A percentile compares a stretch with the other conserved stretches of the same genome.
Conservation (phyloP, 2,113 vertebrate species). For the Elephas maximus region DNA sequence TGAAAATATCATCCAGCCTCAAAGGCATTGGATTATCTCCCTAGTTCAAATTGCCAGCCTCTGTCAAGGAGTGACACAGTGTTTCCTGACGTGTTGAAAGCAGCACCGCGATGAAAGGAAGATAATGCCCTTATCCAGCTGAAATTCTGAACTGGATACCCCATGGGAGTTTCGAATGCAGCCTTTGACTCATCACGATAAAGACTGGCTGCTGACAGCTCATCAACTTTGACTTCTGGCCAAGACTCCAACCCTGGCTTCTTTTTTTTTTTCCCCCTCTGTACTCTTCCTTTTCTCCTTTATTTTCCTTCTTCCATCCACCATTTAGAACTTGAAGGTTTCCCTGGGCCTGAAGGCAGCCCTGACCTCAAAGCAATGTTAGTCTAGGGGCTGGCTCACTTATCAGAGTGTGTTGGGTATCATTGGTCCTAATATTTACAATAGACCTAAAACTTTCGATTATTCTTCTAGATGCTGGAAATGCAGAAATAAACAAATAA, state of each 20-base stretch:
- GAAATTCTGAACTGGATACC: slow-evolving; percentile 80
- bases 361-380: background rate
- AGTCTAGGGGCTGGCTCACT: background rate
- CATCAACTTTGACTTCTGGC: slow-evolving; percentile 83
- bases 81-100: slow-evolving; percentile 76
- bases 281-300: background rate
- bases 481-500: background rate
- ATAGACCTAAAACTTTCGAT: background rate
- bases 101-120: slow-evolving; percentile 70
- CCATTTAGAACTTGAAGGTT: background rate
- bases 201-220: slow-evolving; percentile 77
- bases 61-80: slow-evolving; percentile 67
- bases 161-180: slow-evolving; percentile 29
- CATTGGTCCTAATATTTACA: background rate
- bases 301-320: slow-evolving; percentile 4
- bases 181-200: slow-evolving; percentile 66
- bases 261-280: background rate
- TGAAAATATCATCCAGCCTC: slow-evolving; percentile 75
- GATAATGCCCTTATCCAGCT: slow-evolving; percentile 75
- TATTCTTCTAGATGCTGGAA: background rate
- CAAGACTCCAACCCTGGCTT: slow-evolving; percentile 79
- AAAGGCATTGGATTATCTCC: slow-evolving; percentile 71
- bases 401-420: background rate
- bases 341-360: background rate
- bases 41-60: slow-evolving; percentile 61